These are phyloP conservation scores for Anthoscopus minutus DNA, from an alignment of 2,113 vertebrate species.

Conservation along the genomic window DNA sequence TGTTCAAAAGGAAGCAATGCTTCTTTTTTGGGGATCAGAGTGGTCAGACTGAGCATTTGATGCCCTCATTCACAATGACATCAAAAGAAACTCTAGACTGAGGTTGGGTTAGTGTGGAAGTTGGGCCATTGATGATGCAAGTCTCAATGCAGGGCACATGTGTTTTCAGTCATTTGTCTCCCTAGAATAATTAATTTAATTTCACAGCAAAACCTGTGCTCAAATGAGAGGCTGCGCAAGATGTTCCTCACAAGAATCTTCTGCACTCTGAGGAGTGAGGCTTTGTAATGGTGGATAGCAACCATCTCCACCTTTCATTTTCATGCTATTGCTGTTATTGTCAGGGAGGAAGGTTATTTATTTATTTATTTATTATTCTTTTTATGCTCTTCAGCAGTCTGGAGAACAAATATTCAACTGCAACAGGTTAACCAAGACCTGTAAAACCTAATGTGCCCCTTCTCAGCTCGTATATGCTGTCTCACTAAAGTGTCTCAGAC, in stretches of 20 bases:
- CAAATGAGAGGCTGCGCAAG: background rate
- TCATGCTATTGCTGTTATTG: background rate
- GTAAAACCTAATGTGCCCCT: background rate
- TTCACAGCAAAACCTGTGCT: background rate
- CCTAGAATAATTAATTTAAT: background rate
- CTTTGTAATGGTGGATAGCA: background rate
- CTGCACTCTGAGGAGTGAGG: background rate
- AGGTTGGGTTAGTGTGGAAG: background rate
- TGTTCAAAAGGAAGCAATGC: background rate
- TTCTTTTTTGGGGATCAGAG: background rate
- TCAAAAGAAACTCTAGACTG: background rate
- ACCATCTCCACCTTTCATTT: background rate
- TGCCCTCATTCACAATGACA: background rate
- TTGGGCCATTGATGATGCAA: background rate
- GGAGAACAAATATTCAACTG: background rate
- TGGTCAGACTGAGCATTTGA: background rate
- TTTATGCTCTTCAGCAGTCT: background rate
- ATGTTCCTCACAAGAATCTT: background rate
- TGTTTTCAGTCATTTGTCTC: background rate
- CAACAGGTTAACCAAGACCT: background rate
- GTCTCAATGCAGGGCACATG: background rate
- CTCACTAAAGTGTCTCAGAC: background rate
- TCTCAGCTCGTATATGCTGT: background rate
- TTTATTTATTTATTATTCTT: background rate
- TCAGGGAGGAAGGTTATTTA: background rate